Evolutionary conservation across 30 jellyfish, hydroid and myxozoan genomes (phyloP).

Genomic region (Catostylus mosaicus): DNA sequence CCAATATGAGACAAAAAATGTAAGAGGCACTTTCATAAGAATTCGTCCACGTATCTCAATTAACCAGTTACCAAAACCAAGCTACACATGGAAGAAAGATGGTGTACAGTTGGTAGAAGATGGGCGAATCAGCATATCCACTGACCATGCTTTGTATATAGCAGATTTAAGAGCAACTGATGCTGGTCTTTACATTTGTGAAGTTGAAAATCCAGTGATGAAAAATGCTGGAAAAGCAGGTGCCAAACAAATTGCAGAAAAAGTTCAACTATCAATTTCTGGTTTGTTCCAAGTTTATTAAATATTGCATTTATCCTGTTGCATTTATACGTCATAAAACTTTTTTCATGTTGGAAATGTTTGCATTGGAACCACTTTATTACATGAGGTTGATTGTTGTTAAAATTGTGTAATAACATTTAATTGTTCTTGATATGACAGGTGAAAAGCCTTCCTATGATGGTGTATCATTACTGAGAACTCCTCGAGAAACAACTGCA

Average conservation of each 20-base stretch:
- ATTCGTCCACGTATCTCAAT: conserved; percentile 42
- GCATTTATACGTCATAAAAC: too few relatives aligned
- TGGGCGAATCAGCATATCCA: conserved; percentile 56
- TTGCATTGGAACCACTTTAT: too few relatives aligned
- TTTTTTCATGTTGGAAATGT: too few relatives aligned
- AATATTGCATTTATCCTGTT: too few relatives aligned
- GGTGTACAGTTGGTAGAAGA: conserved; percentile 55
- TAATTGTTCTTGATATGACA: neutral
- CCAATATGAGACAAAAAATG: conserved; percentile 30
- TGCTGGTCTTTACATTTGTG: conserved; percentile 65
- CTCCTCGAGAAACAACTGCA: conserved; percentile 44
- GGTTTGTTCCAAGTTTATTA: conserved; percentile 31
- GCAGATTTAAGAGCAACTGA: conserved; percentile 62
- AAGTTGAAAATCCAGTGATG: conserved; percentile 68
- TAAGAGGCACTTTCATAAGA: conserved; percentile 32
- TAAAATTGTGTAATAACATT: too few relatives aligned
- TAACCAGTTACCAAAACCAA: conserved; percentile 63
- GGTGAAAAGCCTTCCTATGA: conserved; percentile 32
- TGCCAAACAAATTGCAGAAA: conserved; percentile 52
- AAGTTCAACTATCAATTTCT: conserved; percentile 26
- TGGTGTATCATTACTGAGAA: conserved; percentile 42
- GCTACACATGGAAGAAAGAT: conserved; percentile 74
- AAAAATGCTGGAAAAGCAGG: conserved; percentile 25
- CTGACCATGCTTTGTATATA: conserved; percentile 65
- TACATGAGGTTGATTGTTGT: too few relatives aligned